A percentile compares a stretch with the other conserved stretches of the same genome.
These are phyloP conservation scores for Otolemur crassicaudatus DNA, from an alignment of 2,797 vertebrate genomes.

Conservation along the genomic window DNA sequence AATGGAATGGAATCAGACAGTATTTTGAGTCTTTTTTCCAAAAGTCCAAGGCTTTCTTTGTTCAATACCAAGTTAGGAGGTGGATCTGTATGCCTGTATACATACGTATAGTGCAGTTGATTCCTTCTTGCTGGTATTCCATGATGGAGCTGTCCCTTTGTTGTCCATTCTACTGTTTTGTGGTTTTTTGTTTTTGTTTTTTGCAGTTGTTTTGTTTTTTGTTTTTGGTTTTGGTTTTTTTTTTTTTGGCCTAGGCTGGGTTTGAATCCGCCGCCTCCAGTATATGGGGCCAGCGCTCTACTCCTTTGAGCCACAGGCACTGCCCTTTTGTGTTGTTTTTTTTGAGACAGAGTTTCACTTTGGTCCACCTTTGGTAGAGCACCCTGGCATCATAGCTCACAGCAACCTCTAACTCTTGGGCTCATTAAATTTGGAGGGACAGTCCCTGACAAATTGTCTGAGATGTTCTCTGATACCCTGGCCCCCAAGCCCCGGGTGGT, in stretches of 20 bases:
- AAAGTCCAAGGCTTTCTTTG: background rate
- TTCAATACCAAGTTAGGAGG: background rate
- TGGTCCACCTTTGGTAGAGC: too few relatives aligned
- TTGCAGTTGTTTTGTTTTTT: too few relatives aligned
- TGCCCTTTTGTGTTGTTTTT: too few relatives aligned
- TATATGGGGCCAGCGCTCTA: too few relatives aligned
- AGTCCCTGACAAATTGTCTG: background rate
- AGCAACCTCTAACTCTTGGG: too few relatives aligned
- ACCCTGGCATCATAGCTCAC: too few relatives aligned
- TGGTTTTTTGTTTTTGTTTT: too few relatives aligned
- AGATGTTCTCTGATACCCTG: background rate
- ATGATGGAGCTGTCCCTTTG: fast-evolving
- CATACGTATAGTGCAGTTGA: background rate
- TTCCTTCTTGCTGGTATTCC: background rate
- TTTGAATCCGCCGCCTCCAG: too few relatives aligned
- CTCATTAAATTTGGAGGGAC: background rate
- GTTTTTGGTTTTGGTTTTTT: too few relatives aligned
- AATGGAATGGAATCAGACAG: background rate
- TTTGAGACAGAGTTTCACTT: too few relatives aligned
- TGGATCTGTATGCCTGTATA: fast-evolving
- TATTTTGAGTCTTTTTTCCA: background rate
- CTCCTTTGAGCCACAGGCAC: too few relatives aligned
- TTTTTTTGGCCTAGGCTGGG: too few relatives aligned
- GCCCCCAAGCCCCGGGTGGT: background rate
- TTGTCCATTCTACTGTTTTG: background rate